Evolutionary conservation across 1,140 invertebrate species (phyloP).

Genomic region (Galleria mellonella): DNA sequence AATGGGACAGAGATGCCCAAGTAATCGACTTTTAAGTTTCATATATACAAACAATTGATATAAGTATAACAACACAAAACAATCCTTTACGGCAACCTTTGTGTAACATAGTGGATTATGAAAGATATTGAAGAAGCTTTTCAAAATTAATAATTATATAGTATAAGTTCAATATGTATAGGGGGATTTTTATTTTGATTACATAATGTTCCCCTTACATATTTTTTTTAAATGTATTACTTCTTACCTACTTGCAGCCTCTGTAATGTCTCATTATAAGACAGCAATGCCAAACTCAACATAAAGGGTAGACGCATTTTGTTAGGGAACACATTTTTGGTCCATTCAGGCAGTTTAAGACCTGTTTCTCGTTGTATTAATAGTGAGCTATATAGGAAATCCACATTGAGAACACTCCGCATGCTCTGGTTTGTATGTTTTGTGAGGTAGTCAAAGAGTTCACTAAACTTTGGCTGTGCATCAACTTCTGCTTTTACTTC

Average conservation of each 20-base stretch:
- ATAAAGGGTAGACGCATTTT: slow-evolving; percentile 80
- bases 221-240: not conserved
- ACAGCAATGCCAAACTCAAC: slow-evolving; percentile 81
- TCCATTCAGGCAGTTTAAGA: slow-evolving; percentile 82
- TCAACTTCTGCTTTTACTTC: slow-evolving; percentile 74
- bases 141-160: too few species aligned
- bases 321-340: slow-evolving; percentile 80
- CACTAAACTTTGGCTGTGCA: slow-evolving; percentile 71
- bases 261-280: slow-evolving; percentile 81
- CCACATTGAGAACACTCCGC: slow-evolving; percentile 79
- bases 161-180: too few species aligned
- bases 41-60: too few species aligned
- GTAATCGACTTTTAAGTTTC: too few species aligned
- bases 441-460: slow-evolving; percentile 79
- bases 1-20: too few species aligned
- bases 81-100: too few species aligned
- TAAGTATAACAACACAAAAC: too few species aligned
- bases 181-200: too few species aligned
- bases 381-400: slow-evolving; percentile 84
- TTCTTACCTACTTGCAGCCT: slow-evolving; percentile 80
- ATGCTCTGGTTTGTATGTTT: slow-evolving; percentile 80
- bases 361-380: slow-evolving; percentile 81
- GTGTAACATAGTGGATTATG: too few species aligned
- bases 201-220: too few species aligned
- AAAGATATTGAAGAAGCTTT: too few species aligned